Conservation (phyloP, 1,140 invertebrate genomes). For the Leptestheria dahalacensis region DNA sequence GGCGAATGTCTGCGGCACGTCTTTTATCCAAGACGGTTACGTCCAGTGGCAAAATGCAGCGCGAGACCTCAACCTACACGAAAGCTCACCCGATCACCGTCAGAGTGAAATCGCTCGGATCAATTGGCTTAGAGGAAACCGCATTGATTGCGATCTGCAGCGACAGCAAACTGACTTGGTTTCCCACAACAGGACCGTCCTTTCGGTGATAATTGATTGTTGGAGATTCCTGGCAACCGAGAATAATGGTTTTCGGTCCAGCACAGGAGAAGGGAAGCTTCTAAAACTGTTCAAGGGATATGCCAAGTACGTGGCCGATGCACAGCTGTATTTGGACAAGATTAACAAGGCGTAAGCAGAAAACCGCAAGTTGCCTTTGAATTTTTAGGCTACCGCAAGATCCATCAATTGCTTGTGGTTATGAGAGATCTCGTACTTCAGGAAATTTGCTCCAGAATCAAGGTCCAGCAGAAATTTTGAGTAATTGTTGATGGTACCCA, state of each 20-base stretch:
- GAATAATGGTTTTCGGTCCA: background rate
- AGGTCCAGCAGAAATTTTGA: background rate
- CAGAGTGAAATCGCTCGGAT: background rate
- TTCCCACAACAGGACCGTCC: background rate
- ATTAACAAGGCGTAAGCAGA: background rate
- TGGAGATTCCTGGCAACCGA: background rate
- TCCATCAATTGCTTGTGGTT: background rate
- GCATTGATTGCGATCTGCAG: background rate
- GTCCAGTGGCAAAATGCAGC: background rate
- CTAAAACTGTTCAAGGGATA: background rate
- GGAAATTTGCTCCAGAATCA: background rate
- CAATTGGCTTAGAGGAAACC: background rate
- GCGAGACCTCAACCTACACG: background rate
- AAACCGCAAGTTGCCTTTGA: background rate
- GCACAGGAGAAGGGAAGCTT: background rate
- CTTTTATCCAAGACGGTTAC: background rate
- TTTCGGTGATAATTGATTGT: background rate
- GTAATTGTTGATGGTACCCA: background rate
- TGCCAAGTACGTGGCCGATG: background rate
- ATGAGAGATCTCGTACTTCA: background rate
- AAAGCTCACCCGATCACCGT: background rate
- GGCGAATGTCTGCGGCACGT: background rate
- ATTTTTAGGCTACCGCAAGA: background rate
- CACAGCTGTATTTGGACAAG: background rate
- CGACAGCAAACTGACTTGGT: background rate